Conservation (phyloP, 1,140 invertebrate genomes). For the fruit fly (Drosophila melanogaster) region DNA sequence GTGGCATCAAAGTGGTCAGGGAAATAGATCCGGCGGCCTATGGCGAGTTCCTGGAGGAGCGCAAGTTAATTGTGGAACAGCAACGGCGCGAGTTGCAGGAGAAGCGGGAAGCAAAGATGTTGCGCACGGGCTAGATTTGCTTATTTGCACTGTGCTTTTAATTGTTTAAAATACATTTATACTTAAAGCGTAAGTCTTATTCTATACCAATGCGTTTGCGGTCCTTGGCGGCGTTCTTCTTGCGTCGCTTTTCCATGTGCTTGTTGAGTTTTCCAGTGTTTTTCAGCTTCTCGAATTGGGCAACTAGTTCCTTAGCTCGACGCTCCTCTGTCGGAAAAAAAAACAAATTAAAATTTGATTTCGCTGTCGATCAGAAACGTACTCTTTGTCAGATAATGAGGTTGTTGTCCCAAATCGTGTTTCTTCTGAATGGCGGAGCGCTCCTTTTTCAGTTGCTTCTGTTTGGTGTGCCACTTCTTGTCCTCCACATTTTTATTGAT, state of each 20-base stretch:
- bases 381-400: conserved; percentile 93
- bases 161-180: conserved; percentile 71
- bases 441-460: conserved; percentile 86
- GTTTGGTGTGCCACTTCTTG: conserved; percentile 86
- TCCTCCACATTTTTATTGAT: conserved; percentile 89
- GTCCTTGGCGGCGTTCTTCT: conserved; percentile 87
- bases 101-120: conserved; percentile 95
- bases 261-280: conserved; percentile 89
- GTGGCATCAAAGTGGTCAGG: conserved; percentile 94
- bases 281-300: conserved; percentile 91
- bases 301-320: conserved; percentile 88
- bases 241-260: conserved; percentile 90
- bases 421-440: conserved; percentile 87
- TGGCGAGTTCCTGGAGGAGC: conserved; percentile 92
- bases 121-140: conserved; percentile 88
- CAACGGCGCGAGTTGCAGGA: conserved; percentile 93
- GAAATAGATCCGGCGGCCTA: conserved; percentile 93
- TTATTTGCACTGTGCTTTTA: conserved; percentile 36
- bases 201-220: conserved; percentile 84
- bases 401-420: conserved; percentile 87
- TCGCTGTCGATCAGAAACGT: conserved; percentile 71
- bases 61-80: conserved; percentile 89
- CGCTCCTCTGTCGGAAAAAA: conserved; percentile 87
- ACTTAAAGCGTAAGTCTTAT: conserved; percentile 73
- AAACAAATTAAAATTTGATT: not conserved